These are phyloP conservation scores for Petrolisthes cinctipes DNA, from an alignment of 2,888 invertebrate species.

Conservation along the genomic window DNA sequence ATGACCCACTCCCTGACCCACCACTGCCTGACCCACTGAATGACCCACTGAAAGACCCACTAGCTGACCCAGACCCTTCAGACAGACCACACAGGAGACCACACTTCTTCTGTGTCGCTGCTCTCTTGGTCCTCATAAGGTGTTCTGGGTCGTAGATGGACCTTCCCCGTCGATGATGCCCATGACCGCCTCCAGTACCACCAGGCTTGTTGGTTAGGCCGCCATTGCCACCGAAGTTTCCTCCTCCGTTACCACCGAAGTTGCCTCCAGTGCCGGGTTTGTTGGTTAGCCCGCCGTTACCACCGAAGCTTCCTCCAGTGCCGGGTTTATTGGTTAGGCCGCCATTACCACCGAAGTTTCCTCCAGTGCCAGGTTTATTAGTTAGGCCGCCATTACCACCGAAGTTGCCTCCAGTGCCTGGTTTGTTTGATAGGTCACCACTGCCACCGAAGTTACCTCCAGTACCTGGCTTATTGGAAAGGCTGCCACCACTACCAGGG, in stretches of 20 bases:
- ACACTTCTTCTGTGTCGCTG: neutral
- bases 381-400: neutral
- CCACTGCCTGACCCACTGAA: constrained; percentile 5
- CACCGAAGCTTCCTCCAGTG: constrained; percentile 13
- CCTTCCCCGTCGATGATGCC: neutral
- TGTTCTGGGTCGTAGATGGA: neutral
- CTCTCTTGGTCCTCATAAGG: neutral
- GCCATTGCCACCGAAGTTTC: neutral
- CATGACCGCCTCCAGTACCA: neutral
- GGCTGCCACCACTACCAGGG: neutral
- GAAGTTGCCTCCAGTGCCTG: constrained; percentile 18
- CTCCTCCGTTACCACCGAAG: neutral
- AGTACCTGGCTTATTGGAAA: neutral
- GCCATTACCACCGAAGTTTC: constrained; percentile 2
- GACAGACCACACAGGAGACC: neutral
- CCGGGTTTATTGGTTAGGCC: constrained; percentile 21
- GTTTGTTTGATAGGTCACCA: constrained; percentile 18
- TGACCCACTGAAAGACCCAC: constrained; percentile 12
- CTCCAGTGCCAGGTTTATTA: constrained; percentile 24
- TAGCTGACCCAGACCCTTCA: constrained; percentile 6
- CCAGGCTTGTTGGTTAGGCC: neutral
- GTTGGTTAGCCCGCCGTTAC: constrained; percentile 6
- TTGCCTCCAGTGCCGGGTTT: constrained; percentile 28
- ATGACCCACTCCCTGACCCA: neutral
- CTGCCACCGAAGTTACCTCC: neutral